Conservation (phyloP, 2,888 invertebrate species). For the Amphiduros pacificus region DNA sequence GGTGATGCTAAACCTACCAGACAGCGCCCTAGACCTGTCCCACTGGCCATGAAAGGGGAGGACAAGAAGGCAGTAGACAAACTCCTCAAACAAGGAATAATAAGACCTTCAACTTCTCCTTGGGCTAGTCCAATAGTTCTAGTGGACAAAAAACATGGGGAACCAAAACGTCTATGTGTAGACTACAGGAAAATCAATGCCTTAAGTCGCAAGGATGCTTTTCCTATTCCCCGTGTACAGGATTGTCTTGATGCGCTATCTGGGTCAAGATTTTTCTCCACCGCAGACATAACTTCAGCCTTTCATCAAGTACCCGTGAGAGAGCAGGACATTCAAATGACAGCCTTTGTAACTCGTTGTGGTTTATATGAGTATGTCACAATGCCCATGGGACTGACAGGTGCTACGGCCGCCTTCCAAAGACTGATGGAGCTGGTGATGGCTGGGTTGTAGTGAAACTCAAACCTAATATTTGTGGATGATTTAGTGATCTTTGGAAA, state of each 20-base stretch:
- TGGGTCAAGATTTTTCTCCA: too few species aligned
- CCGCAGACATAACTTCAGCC: not conserved
- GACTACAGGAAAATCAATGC: not conserved
- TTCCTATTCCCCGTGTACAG: conserved; percentile 22
- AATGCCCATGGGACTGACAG: too few species aligned
- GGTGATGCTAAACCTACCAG: not conserved
- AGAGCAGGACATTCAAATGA: not conserved
- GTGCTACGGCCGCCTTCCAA: not conserved
- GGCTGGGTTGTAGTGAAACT: not conserved
- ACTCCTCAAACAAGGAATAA: not conserved
- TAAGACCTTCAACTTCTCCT: not conserved
- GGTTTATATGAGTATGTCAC: not conserved
- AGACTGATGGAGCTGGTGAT: not conserved
- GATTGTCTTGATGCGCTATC: not conserved
- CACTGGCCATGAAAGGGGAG: conserved; percentile 1
- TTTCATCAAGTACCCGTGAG: not conserved
- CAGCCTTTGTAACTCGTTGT: not conserved
- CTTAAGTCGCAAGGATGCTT: not conserved
- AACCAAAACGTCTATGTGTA: not conserved
- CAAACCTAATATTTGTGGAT: not conserved
- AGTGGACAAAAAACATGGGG: conserved; percentile 7
- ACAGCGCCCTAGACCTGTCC: not conserved
- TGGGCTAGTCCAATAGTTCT: not conserved
- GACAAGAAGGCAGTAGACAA: not conserved
- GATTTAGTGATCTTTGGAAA: not conserved